Evolutionary conservation across 1,140 invertebrate species (phyloP).

Genomic region (Araneus ventricosus): DNA sequence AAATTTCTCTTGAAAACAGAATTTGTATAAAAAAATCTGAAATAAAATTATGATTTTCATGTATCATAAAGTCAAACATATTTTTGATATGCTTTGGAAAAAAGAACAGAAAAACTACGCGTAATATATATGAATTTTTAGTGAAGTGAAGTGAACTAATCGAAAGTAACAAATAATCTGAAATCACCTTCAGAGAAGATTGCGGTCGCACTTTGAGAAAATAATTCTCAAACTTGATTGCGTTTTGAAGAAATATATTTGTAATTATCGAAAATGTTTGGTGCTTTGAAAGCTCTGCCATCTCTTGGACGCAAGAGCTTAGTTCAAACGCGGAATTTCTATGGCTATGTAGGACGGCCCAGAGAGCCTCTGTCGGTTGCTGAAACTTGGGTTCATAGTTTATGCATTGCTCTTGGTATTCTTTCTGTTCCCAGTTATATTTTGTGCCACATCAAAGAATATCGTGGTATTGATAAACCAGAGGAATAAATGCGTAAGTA

Average conservation of each 20-base stretch:
- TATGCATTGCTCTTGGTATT: slow-evolving; percentile 23
- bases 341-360: slow-evolving; percentile 33
- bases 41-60: too few species aligned
- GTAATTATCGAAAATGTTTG: slow-evolving; percentile 16
- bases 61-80: too few species aligned
- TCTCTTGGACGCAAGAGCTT: not conserved
- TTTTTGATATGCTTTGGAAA: too few species aligned
- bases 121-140: too few species aligned
- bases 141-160: too few species aligned
- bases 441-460: slow-evolving; percentile 59
- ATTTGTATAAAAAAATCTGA: too few species aligned
- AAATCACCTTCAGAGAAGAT: not conserved
- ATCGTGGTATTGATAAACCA: slow-evolving; percentile 53
- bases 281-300: slow-evolving; percentile 19
- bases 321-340: not conserved
- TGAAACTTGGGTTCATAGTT: slow-evolving; percentile 59
- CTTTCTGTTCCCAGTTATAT: slow-evolving; percentile 51
- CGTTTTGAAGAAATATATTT: not conserved
- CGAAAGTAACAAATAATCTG: too few species aligned
- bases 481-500: not conserved
- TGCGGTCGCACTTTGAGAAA: not conserved
- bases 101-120: too few species aligned
- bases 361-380: slow-evolving; percentile 48
- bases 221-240: not conserved
- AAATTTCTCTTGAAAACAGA: too few species aligned